Evolutionary conservation across 2,113 vertebrate genomes (phyloP), one percentile per base, ranked within the genome.

Genomic region (Cyanoderma ruficeps): DNA sequence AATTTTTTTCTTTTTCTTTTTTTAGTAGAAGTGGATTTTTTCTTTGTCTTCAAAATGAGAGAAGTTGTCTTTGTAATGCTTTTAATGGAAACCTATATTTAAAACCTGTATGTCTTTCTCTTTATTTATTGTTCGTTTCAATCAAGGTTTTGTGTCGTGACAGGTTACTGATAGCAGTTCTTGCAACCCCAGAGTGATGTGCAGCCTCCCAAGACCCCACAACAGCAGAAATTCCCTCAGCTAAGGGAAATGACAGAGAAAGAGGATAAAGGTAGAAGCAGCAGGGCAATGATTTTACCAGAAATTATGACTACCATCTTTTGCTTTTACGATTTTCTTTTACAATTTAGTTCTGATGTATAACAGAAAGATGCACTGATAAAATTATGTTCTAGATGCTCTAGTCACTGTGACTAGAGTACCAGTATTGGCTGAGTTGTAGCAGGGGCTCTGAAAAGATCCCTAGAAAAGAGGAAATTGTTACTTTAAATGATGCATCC

Each of bases 31-130:
- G 89, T 95, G 78, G 37, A 60, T 77, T 90, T 96, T 84, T 95
- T 84, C 90, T 94, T 87, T 93, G 52, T 80, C 91, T 96, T 97
- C 90, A 61, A 61, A 93, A 94, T 91, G 89, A 97, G 93, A 96
- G 83, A 93, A 97, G 91, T 87, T 47, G 82, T 91, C 95, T 95
- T 97, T 97, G 83, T 96, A 94, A 90, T 92, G 96, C 91, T 97
- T 97, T 93, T 93, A 74, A 89, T 93, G 91, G 93, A 96, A 97
- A 94, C 94, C 75, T 86, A 4, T 93, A 82, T 97, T 94, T 97
- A 96, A 97, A 96, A 91, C 47, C 65, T 77, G 42, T 94, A 78
- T 46, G 47, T 83, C 93, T 97, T 94, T 94, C 96, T 93, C 89
- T 96, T 96, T 94, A 94, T 97, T 97, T 96, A 81, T 81, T 79